Evolutionary conservation across 37 sponge, comb jelly and placozoan species (phyloP).

Genomic region (Halichondria panicea): DNA sequence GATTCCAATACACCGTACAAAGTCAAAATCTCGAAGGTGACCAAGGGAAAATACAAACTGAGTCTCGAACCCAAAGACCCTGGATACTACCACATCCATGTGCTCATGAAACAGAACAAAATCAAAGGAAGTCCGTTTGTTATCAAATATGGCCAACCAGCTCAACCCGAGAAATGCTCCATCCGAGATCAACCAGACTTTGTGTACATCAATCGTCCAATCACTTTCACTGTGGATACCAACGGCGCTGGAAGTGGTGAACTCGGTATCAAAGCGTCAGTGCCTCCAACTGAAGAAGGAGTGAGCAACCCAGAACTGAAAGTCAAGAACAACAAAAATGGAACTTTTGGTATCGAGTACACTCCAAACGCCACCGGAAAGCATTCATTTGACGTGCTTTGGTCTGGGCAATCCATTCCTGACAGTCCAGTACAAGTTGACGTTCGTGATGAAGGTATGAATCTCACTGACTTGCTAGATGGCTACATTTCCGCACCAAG

Average conservation of each 20-base stretch:
- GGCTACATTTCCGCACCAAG: too few relatives aligned
- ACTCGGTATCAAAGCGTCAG: constrained; percentile 19
- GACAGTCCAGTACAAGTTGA: constrained; percentile 62
- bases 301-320: constrained; percentile 16
- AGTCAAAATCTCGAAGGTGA: constrained; percentile 30
- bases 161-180: constrained; percentile 43
- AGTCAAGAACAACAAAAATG: constrained; percentile 10
- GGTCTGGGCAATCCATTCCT: constrained; percentile 60
- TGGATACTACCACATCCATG: constrained; percentile 33
- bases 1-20: constrained; percentile 37
- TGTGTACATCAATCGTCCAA: constrained; percentile 23
- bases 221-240: constrained; percentile 45
- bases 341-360: constrained; percentile 30
- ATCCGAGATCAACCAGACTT: constrained; percentile 19
- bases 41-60: constrained; percentile 28
- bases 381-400: constrained; percentile 45
- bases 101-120: constrained; percentile 46
- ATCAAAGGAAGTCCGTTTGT: constrained; percentile 53
- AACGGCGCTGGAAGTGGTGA: constrained; percentile 49
- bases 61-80: constrained; percentile 13
- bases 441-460: not conserved
- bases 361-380: constrained; percentile 57
- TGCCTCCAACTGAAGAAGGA: not conserved
- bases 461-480: too few relatives aligned
- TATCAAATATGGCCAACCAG: constrained; percentile 9